Evolutionary conservation across 2,888 invertebrate genomes (phyloP), one percentile per base, ranked within the genome.

Genomic region (Theretra japonica): DNA sequence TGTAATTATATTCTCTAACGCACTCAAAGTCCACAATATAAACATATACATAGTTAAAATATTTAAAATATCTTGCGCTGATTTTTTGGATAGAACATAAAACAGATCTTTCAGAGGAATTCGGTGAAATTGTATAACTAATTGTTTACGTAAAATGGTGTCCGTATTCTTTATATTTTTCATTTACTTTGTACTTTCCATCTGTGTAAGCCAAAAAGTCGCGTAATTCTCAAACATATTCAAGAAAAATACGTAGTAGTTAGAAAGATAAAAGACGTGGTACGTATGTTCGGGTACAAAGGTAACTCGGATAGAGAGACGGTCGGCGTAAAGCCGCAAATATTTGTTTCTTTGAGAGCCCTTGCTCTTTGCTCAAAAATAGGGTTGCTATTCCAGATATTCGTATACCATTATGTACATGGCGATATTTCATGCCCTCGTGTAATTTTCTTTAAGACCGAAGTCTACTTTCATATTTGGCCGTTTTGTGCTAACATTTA

Each of bases 321-420:
- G 82, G 81, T 73, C 78, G 83, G 83, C 80, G 82, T 76, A 86
- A 86, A 86, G 82, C 86, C 86, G 82, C 86, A 89, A 90, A 90
- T 89, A 90, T 90, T 90, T 88, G 86, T 83, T 86, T 82, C 86
- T 84, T 86, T 82, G 85, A 88, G 84, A 81, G 81, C 85, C 83
- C 83, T 87, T 81, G 79, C 79, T 83, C 80, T 84, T 80, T 79
- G 76, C 79, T 80, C 79, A 79, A 83, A 87, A 87, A 87, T 86
- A 82, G 81, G 83, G 83, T 81, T 75, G 77, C 75, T 73, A 83
- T 83, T 80, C 75, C 76, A 81, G 75, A 83, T 80, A 80, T 82
- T 82, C 76, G 74, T 72, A 69, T 71, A 72, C 70, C 74, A 71
- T 75, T 73, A 58, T 73, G 70, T 70, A 74, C 70, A 65, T 62